A percentile compares a stretch with the other conserved stretches of the same genome.
Evolutionary conservation across 2,797 vertebrate genomes (phyloP).

Genomic region (Schizothorax lantsangensis): DNA sequence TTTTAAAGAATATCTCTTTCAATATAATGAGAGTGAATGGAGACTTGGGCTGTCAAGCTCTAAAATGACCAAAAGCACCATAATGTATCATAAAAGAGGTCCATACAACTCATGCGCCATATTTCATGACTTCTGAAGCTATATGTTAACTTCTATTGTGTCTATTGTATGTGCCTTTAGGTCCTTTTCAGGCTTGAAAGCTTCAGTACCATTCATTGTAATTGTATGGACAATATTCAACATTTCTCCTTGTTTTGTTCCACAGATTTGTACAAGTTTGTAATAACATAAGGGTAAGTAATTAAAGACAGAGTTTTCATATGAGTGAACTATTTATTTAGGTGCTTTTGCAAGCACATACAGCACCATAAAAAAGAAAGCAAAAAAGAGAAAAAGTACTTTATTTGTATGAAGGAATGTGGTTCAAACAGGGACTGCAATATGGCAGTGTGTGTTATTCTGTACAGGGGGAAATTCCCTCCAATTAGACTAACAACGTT

Average conservation of each 20-base stretch:
- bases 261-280: not conserved
- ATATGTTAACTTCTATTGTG: not conserved
- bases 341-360: not conserved
- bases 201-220: slow-evolving; percentile 10
- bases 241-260: not conserved
- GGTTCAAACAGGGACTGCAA: not conserved
- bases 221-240: not conserved
- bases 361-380: not conserved
- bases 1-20: slow-evolving; percentile 22
- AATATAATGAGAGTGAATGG: not conserved
- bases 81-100: not conserved
- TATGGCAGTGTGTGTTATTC: slow-evolving; percentile 14
- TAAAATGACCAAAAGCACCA: slow-evolving; percentile 15
- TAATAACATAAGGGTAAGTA: not conserved
- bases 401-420: not conserved
- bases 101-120: slow-evolving; percentile 2
- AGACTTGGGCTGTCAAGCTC: not conserved
- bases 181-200: slow-evolving; percentile 13
- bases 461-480: slow-evolving; percentile 50
- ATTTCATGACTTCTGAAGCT: slow-evolving; percentile 11
- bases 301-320: not conserved
- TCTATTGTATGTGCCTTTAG: slow-evolving; percentile 5
- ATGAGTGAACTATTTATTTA: not conserved
- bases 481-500: slow-evolving; percentile 55
- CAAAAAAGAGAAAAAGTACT: not conserved